Evolutionary conservation across 2,797 vertebrate genomes (phyloP).

Genomic region (Gastrophryne carolinensis): DNA sequence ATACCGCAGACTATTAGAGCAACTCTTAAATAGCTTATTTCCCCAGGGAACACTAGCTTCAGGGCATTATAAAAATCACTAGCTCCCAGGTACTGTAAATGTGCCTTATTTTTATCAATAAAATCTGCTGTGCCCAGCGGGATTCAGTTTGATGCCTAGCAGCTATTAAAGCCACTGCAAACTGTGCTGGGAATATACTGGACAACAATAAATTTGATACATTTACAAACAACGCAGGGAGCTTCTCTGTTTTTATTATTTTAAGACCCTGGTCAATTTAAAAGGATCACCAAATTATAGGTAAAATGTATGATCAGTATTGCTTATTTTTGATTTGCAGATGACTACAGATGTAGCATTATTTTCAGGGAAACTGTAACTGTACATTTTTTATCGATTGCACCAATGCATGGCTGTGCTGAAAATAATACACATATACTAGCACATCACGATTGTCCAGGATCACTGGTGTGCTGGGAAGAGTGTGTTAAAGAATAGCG

Average conservation of each 20-base stretch:
- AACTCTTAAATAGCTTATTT: background rate
- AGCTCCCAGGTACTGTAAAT: background rate
- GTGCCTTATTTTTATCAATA: conserved; percentile 10
- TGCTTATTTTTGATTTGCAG: no score
- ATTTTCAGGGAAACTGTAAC: no score
- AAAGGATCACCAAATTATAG: background rate
- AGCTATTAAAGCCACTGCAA: background rate
- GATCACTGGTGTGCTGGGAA: no score
- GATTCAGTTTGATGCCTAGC: conserved; percentile 11
- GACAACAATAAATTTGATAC: background rate
- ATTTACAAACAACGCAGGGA: background rate
- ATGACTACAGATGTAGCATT: no score
- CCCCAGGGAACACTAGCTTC: background rate
- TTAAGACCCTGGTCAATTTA: background rate
- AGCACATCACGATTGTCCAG: no score
- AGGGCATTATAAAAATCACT: background rate
- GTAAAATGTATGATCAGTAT: no score
- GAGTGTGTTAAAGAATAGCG: no score
- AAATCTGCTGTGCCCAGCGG: conserved; percentile 7
- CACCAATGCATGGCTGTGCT: no score
- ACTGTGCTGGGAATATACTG: background rate
- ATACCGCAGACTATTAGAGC: background rate
- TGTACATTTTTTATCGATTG: no score
- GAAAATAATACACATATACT: no score
- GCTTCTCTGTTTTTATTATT: background rate